Base-by-base conservation (phyloP, 1,140 invertebrate genomes). In the Aplysia californica region DNA sequence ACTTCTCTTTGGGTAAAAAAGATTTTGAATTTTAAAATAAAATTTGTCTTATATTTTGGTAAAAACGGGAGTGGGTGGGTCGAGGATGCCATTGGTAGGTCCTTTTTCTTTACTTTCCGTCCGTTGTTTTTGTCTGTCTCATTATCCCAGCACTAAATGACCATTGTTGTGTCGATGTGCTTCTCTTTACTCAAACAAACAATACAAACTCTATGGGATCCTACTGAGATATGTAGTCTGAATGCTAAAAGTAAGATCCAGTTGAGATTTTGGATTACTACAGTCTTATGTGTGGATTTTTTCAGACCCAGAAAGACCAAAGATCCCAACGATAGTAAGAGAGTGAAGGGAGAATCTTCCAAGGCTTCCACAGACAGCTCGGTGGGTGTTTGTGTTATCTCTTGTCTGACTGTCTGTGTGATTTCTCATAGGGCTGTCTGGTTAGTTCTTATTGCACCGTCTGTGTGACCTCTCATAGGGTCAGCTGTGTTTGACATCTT, bases 321-420 rank as follows among this genome's bases (percentile, higher is more conserved):
- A 65, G 74, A 78, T 33, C 21, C 55, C 41, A 41, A 65, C 44
- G 74, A 76, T 55, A 55, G 26, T 38, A 31, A 21, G 36, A 66
- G 64, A 55, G 64, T 29, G 61, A 79, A 70, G 75, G 69, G 75
- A 50, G 74, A 74, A 61, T 81, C 80, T 50, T 79, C 80, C 33
- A 72, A 77, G 56, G 71, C 69, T 39, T 79, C 80, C 44, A 41
- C 70, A 38, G 35, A 72, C 39, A 72, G 55, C 50, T 71, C 68
- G 29, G 68, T 71, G 36, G 44, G n/a, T n/a, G 50, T 71, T 21
- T 20, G 55, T 4, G 5, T 36, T 66, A 33, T 15, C 36, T 36
- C 10, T 50, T 50, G 44, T n/a, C n/a, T n/a, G n/a, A n/a, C n/a
- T n/a, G 44, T 50, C 44, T 15, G 10, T 50, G n/a, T 50, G 44